Evolutionary conservation across 2,797 vertebrate species (phyloP), one percentile per base, ranked within the genome.

Genomic region (Trachops cirrhosus): DNA sequence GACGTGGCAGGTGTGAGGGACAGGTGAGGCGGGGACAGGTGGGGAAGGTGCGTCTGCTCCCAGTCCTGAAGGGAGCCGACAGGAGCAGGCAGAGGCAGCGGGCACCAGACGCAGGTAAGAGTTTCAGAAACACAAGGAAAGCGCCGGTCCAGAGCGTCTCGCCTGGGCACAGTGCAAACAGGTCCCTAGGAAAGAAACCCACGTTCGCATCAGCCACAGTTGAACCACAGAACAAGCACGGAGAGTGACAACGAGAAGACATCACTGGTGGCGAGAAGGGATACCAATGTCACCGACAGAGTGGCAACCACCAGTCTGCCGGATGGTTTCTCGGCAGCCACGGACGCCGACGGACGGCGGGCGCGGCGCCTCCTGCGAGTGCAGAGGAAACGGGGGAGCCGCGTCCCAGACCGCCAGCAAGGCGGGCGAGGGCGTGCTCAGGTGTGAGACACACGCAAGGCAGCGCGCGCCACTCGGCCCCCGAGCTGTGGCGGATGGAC

Each of bases 1-100:
- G 46, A 12, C 0, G 11, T 7, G 77, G 8, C 22, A 5, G 4
- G 8, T 0, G 39, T 12, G 9, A 71, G 16, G 46, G 44, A 8
- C 2, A 0, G 73, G 26, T 24, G 9, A 16, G 5, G 39, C 15
- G 26, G 3, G 39, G 7, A 10, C 32, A 2, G 5, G 4, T 0
- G 0, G 32, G 1, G 10, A 9, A 32, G 62, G 32, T 10, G 29
- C n/a, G 0, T 1, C 75, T 37, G 0, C 2, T 1, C 24, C 0
- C 2, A 24, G 6, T 22, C 32, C 44, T 18, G 16, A 16, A 12
- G 22, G 15, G 46, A 11, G 1, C 0, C 0, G 8, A 9, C 5
- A 29, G 7, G 15, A 1, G 0, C 7, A 9, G 9, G 7, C 71
- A 19, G 37, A 67, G n/a, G 14, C 3, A 0, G 4, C 6, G 4